Base-by-base conservation (phyloP, 2,113 vertebrate species). In the Burhinus bistriatus region DNA sequence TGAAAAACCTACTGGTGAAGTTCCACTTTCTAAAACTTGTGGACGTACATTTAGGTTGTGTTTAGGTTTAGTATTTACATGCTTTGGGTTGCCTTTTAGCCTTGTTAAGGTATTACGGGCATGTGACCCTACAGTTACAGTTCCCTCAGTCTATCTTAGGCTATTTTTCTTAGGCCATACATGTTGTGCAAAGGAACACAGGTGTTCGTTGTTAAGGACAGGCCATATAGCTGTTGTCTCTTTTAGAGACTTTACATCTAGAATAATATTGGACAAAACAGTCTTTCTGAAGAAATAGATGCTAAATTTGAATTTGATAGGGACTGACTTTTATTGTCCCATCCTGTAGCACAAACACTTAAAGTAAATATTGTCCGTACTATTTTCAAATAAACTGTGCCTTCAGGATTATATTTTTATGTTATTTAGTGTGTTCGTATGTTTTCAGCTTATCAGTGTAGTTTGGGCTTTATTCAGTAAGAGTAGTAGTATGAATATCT, bases 21-120 rank as follows among this genome's bases (percentile, higher is more conserved):
- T 83, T 88, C 6, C 40, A 49, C 34, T 25, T 76, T 40, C 20
- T 90, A 12, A 80, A 93, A 77, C n/a, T 38, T 86, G 25, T 23
- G 44, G 25, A 25, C 0, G 0, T 59, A 15, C 5, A 2, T 82
- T 61, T 45, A 20, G 49, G 6, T 42, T 84, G 11, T 45, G 12
- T 93, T 76, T 83, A 81, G 12, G 9, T 58, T 57, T 68, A 68
- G 4, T 69, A 18, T 57, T 93, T 27, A n/a, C 11, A 4, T 40
- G 16, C 49, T 85, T 84, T 38, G 73, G 12, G 30, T 70, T 95
- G 47, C 18, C 32, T 83, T 71, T 62, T 77, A 51, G 42, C 13
- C 57, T 19, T 80, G 4, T 57, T 78, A 54, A 30, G 44, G 6
- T 83, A 44, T 65, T 55, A 75, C 21, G 20, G 34, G 26, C 36